Base-by-base conservation (phyloP, 35 echinoderm and acorn worm genomes). In the Patiria miniata region DNA sequence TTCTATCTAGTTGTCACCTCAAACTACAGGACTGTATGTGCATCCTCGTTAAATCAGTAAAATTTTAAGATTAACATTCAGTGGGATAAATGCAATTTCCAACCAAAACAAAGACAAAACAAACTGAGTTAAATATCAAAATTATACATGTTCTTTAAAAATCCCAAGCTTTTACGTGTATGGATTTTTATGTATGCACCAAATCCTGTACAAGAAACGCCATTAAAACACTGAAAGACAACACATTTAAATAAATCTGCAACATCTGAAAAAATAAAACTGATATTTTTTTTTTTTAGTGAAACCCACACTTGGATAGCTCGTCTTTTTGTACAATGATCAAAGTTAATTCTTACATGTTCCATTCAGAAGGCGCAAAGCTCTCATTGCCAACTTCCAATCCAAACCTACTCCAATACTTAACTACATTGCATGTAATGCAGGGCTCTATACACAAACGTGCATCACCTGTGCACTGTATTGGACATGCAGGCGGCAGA, bases 181-280 rank as follows among this genome's bases (percentile, higher is more conserved):
- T 12, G 42, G 4, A 73, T 73, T 73, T 34, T 73, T 73, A 47
- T 4, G n/a, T 60, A 73, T 73, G 65, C 65, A 73, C 65, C 65
- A 73, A 73, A 73, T 28, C 65, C 42, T 73, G 26, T 73, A 73
- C 23, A 68, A 22, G 65, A 73, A 73, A 73, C 65, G 29, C 19
- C 65, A 73, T 73, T 30, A 47, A 14, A 26, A 73, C 65, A 73
- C 65, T 73, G 65, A 73, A 73, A 73, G 65, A 73, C 65, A 73
- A 26, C 65, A 73, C 65, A 73, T 73, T 73, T 16, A 73, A 73
- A 73, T 36, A 73, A 73, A 73, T 32, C 29, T 73, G 65, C 34
- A 73, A 73, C 65, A 73, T 73, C 65, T 73, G 65, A 73, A 73
- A 32, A 73, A 32, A 73, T 32, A 73, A 73, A 0, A 73, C 14